phyloP scores from a whole-genome alignment of 2,888 invertebrate species.

The Protonemura montana region DNA sequence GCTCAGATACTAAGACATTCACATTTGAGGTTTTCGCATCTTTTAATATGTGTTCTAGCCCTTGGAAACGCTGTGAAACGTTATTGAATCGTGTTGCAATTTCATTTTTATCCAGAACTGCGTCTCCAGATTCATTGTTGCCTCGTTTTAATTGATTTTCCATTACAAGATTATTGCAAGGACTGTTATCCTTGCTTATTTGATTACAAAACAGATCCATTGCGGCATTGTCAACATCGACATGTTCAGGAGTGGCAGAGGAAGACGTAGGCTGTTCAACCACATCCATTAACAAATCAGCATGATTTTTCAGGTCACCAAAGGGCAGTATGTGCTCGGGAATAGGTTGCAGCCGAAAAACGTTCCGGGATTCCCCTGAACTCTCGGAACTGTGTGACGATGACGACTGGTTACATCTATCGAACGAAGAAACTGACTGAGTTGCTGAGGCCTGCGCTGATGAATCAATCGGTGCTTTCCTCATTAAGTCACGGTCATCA shows the following conservation, averaged over 20 bases:
- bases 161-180: constrained; percentile 42
- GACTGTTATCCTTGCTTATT: neutral
- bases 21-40: constrained; percentile 68
- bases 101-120: constrained; percentile 52
- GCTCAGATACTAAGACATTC: constrained; percentile 61
- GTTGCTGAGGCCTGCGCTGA: constrained; percentile 41
- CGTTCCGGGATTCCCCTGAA: constrained; percentile 49
- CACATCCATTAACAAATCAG: constrained; percentile 34
- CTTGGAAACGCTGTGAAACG: constrained; percentile 54
- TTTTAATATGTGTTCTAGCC: constrained; percentile 64
- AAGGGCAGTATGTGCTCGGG: constrained; percentile 52
- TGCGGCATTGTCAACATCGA: constrained; percentile 48
- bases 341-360: constrained; percentile 52
- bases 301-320: constrained; percentile 34
- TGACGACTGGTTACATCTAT: constrained; percentile 49
- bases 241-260: constrained; percentile 50
- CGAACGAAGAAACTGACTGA: constrained; percentile 41
- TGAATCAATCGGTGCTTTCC: constrained; percentile 37
- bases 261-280: neutral
- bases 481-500: constrained; percentile 42
- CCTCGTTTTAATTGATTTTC: constrained; percentile 36
- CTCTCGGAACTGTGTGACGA: constrained; percentile 51
- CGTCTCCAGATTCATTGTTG: neutral
- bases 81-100: constrained; percentile 54
- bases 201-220: constrained; percentile 29